Conservation (phyloP, 2,888 invertebrate genomes). For the Drosophila recens region DNA sequence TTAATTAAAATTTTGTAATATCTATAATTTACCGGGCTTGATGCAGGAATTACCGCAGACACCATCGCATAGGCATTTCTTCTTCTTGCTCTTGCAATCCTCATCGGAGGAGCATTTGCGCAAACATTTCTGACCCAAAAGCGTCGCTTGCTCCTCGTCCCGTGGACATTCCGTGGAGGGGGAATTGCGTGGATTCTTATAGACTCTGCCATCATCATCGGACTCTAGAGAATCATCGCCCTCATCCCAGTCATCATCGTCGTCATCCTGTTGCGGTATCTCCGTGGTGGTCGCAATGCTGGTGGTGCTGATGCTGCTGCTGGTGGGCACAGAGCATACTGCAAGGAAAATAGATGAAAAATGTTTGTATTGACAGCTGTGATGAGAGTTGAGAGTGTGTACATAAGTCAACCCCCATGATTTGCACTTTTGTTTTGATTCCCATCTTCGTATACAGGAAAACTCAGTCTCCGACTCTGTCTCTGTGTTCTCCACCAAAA, state of each 20-base stretch:
- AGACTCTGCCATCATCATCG: conserved; percentile 92
- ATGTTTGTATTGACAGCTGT: background rate
- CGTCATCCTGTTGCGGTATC: conserved; percentile 81
- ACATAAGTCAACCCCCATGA: conserved; percentile 2
- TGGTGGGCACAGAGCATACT: conserved; percentile 76
- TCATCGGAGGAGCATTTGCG: conserved; percentile 97
- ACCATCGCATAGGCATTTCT: conserved; percentile 98
- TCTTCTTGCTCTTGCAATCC: conserved; percentile 98
- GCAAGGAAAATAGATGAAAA: conserved; percentile 3
- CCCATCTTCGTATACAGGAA: conserved; percentile 11
- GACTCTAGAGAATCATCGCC: conserved; percentile 87
- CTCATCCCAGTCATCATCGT: conserved; percentile 83
- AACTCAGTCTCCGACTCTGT: background rate
- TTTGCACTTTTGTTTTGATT: conserved; percentile 17
- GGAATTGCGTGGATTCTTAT: conserved; percentile 95
- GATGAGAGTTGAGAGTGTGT: background rate
- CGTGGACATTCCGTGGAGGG: conserved; percentile 94
- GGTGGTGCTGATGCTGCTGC: conserved; percentile 16
- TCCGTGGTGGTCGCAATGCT: conserved; percentile 69
- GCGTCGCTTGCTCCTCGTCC: conserved; percentile 93
- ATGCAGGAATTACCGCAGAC: conserved; percentile 99
- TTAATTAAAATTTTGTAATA: conserved; percentile 83
- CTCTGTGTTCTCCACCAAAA: conserved; percentile 47
- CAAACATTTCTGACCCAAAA: conserved; percentile 94
- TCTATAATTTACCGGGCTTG: conserved; percentile 93